Conservation (phyloP, 2,888 invertebrate species). For the Rhaphigaster nebulosa region DNA sequence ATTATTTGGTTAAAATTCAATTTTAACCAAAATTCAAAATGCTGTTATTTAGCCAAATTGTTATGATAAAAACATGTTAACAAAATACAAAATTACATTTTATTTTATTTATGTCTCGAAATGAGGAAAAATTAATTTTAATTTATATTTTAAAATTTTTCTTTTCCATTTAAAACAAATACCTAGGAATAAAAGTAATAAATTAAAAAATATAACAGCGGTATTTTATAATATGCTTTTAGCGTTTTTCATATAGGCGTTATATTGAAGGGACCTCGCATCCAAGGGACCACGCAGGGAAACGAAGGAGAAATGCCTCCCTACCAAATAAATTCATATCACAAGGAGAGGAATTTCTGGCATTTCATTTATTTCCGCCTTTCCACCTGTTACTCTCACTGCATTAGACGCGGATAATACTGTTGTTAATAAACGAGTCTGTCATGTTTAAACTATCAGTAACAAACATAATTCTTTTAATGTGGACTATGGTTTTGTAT, state of each 20-base stretch:
- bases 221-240: not conserved
- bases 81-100: no score
- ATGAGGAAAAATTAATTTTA: no score
- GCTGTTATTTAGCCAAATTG: no score
- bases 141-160: no score
- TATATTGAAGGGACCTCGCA: not conserved
- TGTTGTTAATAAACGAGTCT: not conserved
- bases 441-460: not conserved
- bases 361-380: slow-evolving; percentile 28
- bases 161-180: not conserved
- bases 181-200: no score
- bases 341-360: slow-evolving; percentile 42
- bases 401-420: slow-evolving; percentile 2
- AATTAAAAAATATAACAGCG: not conserved
- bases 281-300: not conserved
- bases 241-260: slow-evolving; percentile 5
- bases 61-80: no score
- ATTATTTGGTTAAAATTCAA: no score
- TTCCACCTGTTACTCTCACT: slow-evolving; percentile 39
- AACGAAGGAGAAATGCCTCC: not conserved
- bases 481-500: not conserved
- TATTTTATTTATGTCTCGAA: no score
- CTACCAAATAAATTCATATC: slow-evolving; percentile 48
- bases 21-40: no score
- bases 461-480: not conserved